These are phyloP conservation scores for Megathymus violae DNA, from an alignment of 1,140 invertebrate genomes.

Conservation along the genomic window DNA sequence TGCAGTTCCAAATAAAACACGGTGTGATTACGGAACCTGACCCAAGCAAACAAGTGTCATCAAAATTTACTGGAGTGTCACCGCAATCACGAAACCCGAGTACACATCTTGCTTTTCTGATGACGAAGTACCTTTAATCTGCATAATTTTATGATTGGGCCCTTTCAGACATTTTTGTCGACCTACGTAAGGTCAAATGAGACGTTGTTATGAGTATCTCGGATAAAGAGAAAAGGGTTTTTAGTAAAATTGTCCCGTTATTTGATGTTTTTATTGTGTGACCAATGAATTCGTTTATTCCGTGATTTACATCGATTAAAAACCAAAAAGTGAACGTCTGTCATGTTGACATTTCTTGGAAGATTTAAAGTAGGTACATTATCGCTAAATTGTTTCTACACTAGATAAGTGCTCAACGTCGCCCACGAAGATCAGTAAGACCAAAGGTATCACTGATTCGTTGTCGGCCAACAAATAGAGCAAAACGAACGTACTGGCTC, in stretches of 20 bases:
- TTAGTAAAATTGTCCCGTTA: slow-evolving; percentile 12
- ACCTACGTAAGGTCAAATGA: slow-evolving; percentile 26
- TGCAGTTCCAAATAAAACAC: slow-evolving; percentile 10
- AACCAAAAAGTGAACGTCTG: too few species aligned
- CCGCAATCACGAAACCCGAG: slow-evolving; percentile 12
- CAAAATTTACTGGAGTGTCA: slow-evolving; percentile 26
- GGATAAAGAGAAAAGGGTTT: slow-evolving; percentile 19
- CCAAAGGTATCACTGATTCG: too few species aligned
- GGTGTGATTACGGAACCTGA: slow-evolving; percentile 6
- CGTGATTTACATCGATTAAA: too few species aligned
- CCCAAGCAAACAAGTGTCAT: slow-evolving; percentile 24
- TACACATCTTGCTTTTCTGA: slow-evolving; percentile 28
- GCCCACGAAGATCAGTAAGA: too few species aligned
- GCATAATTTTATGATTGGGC: slow-evolving; percentile 30
- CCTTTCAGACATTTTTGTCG: slow-evolving; percentile 23
- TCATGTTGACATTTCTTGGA: too few species aligned
- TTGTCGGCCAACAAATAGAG: too few species aligned
- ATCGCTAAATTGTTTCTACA: too few species aligned
- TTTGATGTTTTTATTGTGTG: background rate
- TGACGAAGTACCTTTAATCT: slow-evolving; percentile 25
- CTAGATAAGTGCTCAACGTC: too few species aligned
- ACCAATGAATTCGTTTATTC: too few species aligned
- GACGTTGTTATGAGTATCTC: slow-evolving; percentile 17
- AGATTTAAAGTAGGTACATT: too few species aligned
- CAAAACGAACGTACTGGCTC: too few species aligned